Evolutionary conservation across 2,888 invertebrate species (phyloP), one percentile per base, ranked within the genome.

Genomic region (Tanytarsus gracilentus): DNA sequence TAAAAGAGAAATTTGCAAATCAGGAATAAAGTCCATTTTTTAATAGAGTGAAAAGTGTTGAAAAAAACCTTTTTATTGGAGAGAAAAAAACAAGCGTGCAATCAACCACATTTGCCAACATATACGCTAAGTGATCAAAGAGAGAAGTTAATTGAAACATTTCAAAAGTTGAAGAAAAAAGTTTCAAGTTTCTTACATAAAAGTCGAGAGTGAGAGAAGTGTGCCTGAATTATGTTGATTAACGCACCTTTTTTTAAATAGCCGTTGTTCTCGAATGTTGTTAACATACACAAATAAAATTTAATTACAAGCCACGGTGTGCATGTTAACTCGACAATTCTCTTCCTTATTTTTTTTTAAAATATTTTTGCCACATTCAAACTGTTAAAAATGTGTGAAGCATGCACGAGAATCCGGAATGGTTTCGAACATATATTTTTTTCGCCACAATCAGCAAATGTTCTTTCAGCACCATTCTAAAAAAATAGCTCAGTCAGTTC

Each of bases 121-220:
- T 29, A 7, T 29, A 7, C 29, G 9, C 5, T 29, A 7, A 7
- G 6, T 7, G 5, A 5, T 29, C 29, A 29, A 29, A 18, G 16
- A 40, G 16, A 9, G 40, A 9, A 9, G 9, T 40, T 40, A 40
- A 40, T 40, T 40, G 18, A 44, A 44, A 44, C 23, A 23, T 18
- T 44, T 18, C 44, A 44, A 44, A 44, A 44, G 44, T 44, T 33
- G 33, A 9, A 33, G n/a, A 33, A n/a, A 44, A 44, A 44, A 44
- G 11, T 44, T 33, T 11, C 44, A 44, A 44, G 44, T 44, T 44
- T 44, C 21, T 44, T 44, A 44, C 23, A 44, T 44, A 44, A 44
- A 44, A 44, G 23, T 44, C 16, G 16, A 14, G 36, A 36, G 16
- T 36, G 36, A 36, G 14, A 14, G 36, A 36, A 36, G 16, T 14